Conservation (phyloP, 2,113 vertebrate species). For the Paracanthobrama guichenoti region DNA sequence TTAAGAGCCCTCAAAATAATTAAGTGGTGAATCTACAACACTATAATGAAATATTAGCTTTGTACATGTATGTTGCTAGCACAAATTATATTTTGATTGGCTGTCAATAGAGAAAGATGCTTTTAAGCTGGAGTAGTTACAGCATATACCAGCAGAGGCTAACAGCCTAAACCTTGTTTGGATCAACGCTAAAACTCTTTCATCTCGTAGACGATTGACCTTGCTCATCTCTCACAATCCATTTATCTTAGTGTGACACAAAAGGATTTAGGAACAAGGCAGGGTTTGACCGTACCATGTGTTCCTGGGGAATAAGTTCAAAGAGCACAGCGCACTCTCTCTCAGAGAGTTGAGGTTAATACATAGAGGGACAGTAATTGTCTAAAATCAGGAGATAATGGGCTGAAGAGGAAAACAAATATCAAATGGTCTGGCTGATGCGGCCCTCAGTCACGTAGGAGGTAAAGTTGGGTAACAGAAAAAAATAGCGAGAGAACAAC, state of each 20-base stretch:
- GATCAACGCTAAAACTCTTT: not conserved
- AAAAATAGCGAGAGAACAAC: not conserved
- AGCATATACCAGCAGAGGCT: not conserved
- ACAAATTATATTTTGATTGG: not conserved
- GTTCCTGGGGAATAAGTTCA: constrained; percentile 9
- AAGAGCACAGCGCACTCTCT: not conserved
- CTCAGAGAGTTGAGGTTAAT: constrained; percentile 19
- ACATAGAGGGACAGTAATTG: not conserved
- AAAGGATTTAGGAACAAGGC: not conserved
- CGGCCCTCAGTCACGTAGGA: not conserved
- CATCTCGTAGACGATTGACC: constrained; percentile 5
- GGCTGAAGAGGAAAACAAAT: constrained; percentile 20
- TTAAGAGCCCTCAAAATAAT: not conserved
- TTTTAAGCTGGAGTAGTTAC: not conserved
- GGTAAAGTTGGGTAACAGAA: not conserved
- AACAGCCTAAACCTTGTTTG: constrained; percentile 4
- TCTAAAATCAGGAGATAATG: constrained; percentile 30
- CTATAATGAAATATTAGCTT: not conserved
- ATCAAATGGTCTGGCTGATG: constrained; percentile 10
- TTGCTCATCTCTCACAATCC: constrained; percentile 23
- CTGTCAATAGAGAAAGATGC: not conserved
- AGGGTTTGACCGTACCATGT: constrained; percentile 1
- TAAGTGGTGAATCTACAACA: not conserved
- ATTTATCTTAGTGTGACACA: constrained; percentile 29
- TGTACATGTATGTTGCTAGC: not conserved